These are phyloP conservation scores for Ceyx cyanopectus DNA, from an alignment of 2,113 vertebrate genomes.

Conservation along the genomic window DNA sequence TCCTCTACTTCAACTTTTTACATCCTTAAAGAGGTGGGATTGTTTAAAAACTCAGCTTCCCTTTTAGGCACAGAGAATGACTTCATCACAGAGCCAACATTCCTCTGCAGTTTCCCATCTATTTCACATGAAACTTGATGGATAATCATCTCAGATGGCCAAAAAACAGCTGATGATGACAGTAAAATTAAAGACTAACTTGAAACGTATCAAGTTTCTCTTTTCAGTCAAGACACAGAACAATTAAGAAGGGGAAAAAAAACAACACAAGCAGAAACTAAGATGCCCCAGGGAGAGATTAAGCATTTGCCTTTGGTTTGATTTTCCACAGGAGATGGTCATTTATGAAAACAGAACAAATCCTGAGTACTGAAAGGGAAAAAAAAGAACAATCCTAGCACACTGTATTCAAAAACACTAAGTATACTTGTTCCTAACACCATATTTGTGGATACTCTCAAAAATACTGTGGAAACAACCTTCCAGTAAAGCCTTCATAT, in stretches of 20 bases:
- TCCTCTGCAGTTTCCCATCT: background rate
- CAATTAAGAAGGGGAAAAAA: background rate
- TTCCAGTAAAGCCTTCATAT: background rate
- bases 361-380: background rate
- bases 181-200: background rate
- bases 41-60: background rate
- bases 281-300: background rate
- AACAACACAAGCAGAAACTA: background rate
- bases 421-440: background rate
- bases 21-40: background rate
- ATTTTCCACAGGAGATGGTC: background rate
- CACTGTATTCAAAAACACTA: background rate
- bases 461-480: background rate
- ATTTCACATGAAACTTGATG: background rate
- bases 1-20: background rate
- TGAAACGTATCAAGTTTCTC: background rate
- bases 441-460: background rate
- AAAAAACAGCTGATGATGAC: background rate
- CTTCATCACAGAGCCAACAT: background rate
- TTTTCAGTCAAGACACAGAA: background rate
- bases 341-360: background rate
- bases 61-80: background rate
- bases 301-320: background rate
- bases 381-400: too few species aligned
- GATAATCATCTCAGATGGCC: background rate